Conservation (phyloP, 2,888 invertebrate genomes). For the Ophioninae sp. region DNA sequence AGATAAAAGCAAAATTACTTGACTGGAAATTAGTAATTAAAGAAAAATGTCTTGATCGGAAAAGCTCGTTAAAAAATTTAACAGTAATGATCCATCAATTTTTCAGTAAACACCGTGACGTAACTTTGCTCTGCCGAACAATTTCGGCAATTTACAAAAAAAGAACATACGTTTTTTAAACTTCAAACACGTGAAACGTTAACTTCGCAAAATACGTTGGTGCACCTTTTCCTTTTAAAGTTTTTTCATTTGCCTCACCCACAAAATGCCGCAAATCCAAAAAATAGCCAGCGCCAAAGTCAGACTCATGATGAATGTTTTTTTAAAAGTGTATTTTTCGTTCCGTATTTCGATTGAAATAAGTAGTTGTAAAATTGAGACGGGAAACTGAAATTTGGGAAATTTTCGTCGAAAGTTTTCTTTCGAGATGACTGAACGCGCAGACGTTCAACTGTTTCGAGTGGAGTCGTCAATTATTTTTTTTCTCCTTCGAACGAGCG, state of each 20-base stretch:
- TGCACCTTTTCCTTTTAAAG: background rate
- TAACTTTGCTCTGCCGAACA: background rate
- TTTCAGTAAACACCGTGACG: background rate
- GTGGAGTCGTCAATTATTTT: conserved; percentile 34
- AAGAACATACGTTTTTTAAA: background rate
- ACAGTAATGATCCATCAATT: background rate
- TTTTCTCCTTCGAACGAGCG: conserved; percentile 29
- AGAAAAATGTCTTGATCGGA: background rate
- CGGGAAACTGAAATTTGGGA: conserved; percentile 53
- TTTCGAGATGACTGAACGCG: conserved; percentile 47
- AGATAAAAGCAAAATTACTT: background rate
- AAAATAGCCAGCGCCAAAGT: conserved; percentile 64
- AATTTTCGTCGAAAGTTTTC: conserved; percentile 37
- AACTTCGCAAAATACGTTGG: background rate
- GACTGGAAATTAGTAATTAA: background rate
- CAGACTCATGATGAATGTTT: conserved; percentile 61
- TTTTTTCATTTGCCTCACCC: conserved; percentile 66
- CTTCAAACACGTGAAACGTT: background rate
- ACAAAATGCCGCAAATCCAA: conserved; percentile 67
- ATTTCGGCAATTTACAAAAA: background rate
- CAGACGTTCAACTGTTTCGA: conserved; percentile 58
- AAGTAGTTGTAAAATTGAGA: conserved; percentile 16
- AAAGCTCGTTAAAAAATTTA: background rate
- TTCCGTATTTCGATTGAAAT: conserved; percentile 77
- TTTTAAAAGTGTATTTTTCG: conserved; percentile 47